Conservation (phyloP, 30 jellyfish, hydroid and myxozoan genomes). For the Turritopsis dohrnii region DNA sequence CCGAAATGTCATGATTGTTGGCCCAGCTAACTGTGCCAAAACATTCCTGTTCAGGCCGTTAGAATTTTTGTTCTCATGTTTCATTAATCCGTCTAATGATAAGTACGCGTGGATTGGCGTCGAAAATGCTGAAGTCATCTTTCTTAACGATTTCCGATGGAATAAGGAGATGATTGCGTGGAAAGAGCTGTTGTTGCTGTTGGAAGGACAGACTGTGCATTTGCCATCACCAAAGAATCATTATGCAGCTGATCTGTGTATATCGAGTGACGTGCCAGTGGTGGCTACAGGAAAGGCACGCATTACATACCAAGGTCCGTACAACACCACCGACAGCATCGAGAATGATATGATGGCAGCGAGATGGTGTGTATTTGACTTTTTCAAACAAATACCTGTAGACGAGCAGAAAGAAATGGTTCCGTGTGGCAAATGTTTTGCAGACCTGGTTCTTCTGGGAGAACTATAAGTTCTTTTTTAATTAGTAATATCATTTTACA, state of each 20-base stretch:
- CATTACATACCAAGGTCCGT: not conserved
- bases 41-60: conserved; percentile 33
- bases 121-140: conserved; percentile 32
- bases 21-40: conserved; percentile 32
- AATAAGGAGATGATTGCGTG: conserved; percentile 26
- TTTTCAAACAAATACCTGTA: not conserved
- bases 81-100: conserved; percentile 31
- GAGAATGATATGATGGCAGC: not conserved
- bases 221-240: conserved; percentile 44
- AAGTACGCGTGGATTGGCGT: conserved; percentile 36
- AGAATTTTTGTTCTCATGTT: not conserved
- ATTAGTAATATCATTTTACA: not conserved
- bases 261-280: conserved; percentile 24
- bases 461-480: not conserved
- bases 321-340: not conserved
- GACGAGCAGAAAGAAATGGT: not conserved
- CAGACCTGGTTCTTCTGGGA: not conserved
- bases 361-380: not conserved
- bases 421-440: not conserved
- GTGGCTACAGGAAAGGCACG: conserved; percentile 23
- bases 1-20: conserved; percentile 26
- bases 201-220: conserved; percentile 48
- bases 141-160: conserved; percentile 45
- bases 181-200: conserved; percentile 27
- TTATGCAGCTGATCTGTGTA: conserved; percentile 25